These are phyloP conservation scores for Drosophila pseudoobscura DNA, from an alignment of 1,140 invertebrate genomes.

Conservation along the genomic window DNA sequence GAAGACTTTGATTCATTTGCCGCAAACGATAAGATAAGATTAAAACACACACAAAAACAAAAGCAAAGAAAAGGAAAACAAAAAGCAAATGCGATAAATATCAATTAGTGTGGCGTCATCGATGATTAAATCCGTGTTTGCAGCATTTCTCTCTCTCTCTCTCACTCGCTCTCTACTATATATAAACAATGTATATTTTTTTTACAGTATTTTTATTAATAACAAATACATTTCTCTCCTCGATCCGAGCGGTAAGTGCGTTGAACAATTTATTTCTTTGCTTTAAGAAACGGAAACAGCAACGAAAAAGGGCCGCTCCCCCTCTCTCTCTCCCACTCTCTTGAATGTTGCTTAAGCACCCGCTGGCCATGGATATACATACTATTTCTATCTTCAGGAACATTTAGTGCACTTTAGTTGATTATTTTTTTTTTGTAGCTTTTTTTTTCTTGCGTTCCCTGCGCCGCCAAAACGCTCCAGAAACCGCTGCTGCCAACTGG, in stretches of 20 bases:
- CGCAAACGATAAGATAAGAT: slow-evolving; percentile 64
- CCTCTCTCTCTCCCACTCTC: slow-evolving; percentile 25
- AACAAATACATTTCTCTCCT: slow-evolving; percentile 13
- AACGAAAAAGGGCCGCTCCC: slow-evolving; percentile 4
- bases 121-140: slow-evolving; percentile 66
- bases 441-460: slow-evolving; percentile 37
- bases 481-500: slow-evolving; percentile 49
- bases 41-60: slow-evolving; percentile 36
- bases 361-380: slow-evolving; percentile 13
- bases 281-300: slow-evolving; percentile 33
- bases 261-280: slow-evolving; percentile 52
- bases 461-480: slow-evolving; percentile 18
- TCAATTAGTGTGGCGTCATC: slow-evolving; percentile 61
- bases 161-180: slow-evolving; percentile 5
- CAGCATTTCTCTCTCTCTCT: neutral
- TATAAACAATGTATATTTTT: slow-evolving; percentile 32
- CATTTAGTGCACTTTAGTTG: slow-evolving; percentile 55
- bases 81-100: slow-evolving; percentile 45
- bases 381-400: slow-evolving; percentile 1
- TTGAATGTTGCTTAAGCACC: slow-evolving; percentile 38
- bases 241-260: slow-evolving; percentile 62
- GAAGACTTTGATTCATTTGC: slow-evolving; percentile 55
- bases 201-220: slow-evolving; percentile 52
- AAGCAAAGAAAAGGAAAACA: slow-evolving; percentile 27
- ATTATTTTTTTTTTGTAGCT: slow-evolving; percentile 55